Percentiles rank a stretch among this genome's conserved stretches.
Conservation (phyloP, 2,797 vertebrate genomes). For the Spondyliosoma cantharus region DNA sequence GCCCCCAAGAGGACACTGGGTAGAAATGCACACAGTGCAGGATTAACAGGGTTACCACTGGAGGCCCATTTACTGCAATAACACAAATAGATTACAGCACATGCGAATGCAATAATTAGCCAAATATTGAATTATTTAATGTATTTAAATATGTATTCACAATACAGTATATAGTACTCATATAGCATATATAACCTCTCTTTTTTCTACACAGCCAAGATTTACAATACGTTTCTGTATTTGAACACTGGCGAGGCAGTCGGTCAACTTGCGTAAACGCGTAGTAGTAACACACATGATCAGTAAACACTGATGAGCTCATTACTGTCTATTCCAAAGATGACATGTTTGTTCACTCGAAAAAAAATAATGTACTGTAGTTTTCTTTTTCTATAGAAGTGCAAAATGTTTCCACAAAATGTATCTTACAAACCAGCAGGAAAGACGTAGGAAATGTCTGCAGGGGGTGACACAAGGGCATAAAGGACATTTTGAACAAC, state of each 20-base stretch:
- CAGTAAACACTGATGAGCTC: slow-evolving; percentile 29
- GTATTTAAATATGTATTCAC: slow-evolving; percentile 72
- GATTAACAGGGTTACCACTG: slow-evolving; percentile 62
- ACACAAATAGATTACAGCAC: slow-evolving; percentile 65
- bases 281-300: slow-evolving; percentile 27
- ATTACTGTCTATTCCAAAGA: slow-evolving; percentile 68
- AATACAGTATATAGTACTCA: slow-evolving; percentile 56
- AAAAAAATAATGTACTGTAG: slow-evolving; percentile 61
- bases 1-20: slow-evolving; percentile 68
- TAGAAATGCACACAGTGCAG: slow-evolving; percentile 57
- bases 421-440: slow-evolving; percentile 69
- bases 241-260: slow-evolving; percentile 29
- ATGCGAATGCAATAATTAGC: slow-evolving; percentile 80
- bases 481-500: slow-evolving; percentile 46
- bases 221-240: slow-evolving; percentile 57
- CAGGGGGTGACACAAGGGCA: slow-evolving; percentile 19
- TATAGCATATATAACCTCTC: slow-evolving; percentile 57
- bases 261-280: slow-evolving; percentile 45
- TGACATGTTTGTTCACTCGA: slow-evolving; percentile 48
- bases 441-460: slow-evolving; percentile 43
- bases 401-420: slow-evolving; percentile 58
- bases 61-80: slow-evolving; percentile 73
- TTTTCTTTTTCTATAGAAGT: slow-evolving; percentile 68
- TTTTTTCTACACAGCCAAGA: slow-evolving; percentile 73
- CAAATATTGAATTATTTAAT: slow-evolving; percentile 58